phyloP scores from a whole-genome alignment of 2,888 invertebrate species.

The Vesta saturnalis region DNA sequence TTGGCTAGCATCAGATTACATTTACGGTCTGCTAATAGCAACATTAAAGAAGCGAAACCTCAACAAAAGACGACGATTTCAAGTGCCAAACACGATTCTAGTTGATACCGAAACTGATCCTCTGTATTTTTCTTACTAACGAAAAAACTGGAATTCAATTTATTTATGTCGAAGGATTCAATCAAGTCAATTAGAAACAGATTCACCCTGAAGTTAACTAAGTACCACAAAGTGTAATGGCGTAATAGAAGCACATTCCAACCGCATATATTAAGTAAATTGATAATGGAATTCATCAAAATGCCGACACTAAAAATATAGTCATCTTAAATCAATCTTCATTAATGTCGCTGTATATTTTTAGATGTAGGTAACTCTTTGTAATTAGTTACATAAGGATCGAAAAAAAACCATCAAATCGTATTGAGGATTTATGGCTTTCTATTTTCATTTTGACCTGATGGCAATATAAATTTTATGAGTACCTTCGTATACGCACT shows the following conservation, averaged over 20 bases:
- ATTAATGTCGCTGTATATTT: neutral
- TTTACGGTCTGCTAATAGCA: slow-evolving; percentile 41
- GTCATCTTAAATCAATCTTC: slow-evolving; percentile 3
- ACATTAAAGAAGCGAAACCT: slow-evolving; percentile 37
- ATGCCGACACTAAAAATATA: slow-evolving; percentile 7
- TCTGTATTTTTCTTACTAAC: neutral
- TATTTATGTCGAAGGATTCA: slow-evolving; percentile 6
- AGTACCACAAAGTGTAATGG: slow-evolving; percentile 11
- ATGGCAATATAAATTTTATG: neutral
- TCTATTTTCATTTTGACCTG: neutral
- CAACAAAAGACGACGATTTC: slow-evolving; percentile 32
- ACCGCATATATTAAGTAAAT: slow-evolving; percentile 11
- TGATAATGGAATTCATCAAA: slow-evolving; percentile 20
- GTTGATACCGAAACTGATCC: slow-evolving; percentile 13
- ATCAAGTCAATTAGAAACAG: slow-evolving; percentile 15
- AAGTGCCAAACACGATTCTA: slow-evolving; percentile 16
- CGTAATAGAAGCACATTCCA: slow-evolving; percentile 18
- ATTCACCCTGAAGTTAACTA: slow-evolving; percentile 15
- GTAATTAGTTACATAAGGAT: neutral
- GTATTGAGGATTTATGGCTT: neutral
- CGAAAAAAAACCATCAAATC: neutral
- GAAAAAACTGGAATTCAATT: neutral
- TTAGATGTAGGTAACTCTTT: slow-evolving; percentile 1
- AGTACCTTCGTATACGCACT: neutral
- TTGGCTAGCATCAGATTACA: slow-evolving; percentile 44